phyloP scores from a whole-genome alignment of 2,888 invertebrate genomes.

The Pandemis cinnamomeana region DNA sequence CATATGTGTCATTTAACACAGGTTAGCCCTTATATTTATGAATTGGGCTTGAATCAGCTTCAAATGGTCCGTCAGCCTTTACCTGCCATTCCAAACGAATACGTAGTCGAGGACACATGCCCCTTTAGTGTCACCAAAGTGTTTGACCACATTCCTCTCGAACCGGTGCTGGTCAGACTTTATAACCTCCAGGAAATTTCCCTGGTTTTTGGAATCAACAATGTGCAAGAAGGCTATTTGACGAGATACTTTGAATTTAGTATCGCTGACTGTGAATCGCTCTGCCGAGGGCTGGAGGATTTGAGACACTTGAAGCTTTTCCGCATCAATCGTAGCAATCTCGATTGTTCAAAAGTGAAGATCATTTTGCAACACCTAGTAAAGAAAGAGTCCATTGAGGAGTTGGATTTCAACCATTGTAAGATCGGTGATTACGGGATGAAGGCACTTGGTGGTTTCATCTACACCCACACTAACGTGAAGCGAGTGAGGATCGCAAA shows the following conservation, averaged over 20 bases:
- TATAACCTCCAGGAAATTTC: slow-evolving; percentile 82
- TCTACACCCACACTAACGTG: slow-evolving; percentile 75
- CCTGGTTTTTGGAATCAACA: slow-evolving; percentile 72
- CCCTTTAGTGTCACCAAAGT: slow-evolving; percentile 69
- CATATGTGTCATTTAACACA: slow-evolving; percentile 49
- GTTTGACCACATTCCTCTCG: slow-evolving; percentile 85
- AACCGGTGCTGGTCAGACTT: slow-evolving; percentile 79
- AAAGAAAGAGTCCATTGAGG: slow-evolving; percentile 80
- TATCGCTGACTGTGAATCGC: slow-evolving; percentile 81
- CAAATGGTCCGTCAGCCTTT: slow-evolving; percentile 81
- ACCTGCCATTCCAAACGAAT: slow-evolving; percentile 62
- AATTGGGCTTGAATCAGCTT: slow-evolving; percentile 79
- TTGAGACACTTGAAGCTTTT: slow-evolving; percentile 79
- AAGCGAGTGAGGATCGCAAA: slow-evolving; percentile 81
- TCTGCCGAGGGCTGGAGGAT: slow-evolving; percentile 80
- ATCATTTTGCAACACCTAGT: slow-evolving; percentile 82
- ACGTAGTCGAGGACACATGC: slow-evolving; percentile 68
- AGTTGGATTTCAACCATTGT: slow-evolving; percentile 87
- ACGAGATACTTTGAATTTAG: slow-evolving; percentile 86
- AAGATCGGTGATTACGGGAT: slow-evolving; percentile 86
- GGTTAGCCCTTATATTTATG: slow-evolving; percentile 81
- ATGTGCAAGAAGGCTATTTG: slow-evolving; percentile 80
- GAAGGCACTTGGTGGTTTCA: slow-evolving; percentile 85
- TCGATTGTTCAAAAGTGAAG: slow-evolving; percentile 85
- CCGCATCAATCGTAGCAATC: slow-evolving; percentile 84